phyloP scores from a whole-genome alignment of 2,888 invertebrate genomes.

The Amphipyra berbera region DNA sequence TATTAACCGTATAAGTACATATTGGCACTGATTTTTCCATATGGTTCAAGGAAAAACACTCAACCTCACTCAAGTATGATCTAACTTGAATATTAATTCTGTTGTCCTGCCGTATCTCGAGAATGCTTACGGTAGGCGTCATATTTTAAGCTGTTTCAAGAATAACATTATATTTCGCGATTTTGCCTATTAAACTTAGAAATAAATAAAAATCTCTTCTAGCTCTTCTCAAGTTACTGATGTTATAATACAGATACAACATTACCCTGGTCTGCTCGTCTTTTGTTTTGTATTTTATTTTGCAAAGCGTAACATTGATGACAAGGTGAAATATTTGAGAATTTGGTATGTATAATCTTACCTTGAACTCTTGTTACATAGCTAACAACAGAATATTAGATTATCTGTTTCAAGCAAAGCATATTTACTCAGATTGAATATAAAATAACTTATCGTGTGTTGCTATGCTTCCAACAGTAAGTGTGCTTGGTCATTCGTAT shows the following conservation, averaged over 20 bases:
- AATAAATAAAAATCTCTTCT: too few relatives aligned
- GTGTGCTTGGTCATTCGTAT: not conserved
- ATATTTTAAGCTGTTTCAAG: too few relatives aligned
- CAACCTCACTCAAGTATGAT: conserved; percentile 3
- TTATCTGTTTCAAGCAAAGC: conserved; percentile 1
- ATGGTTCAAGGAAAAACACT: conserved; percentile 7
- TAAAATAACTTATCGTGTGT: not conserved
- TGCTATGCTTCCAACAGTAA: not conserved
- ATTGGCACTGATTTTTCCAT: conserved; percentile 1
- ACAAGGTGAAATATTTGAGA: conserved; percentile 47
- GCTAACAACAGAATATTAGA: conserved; percentile 9
- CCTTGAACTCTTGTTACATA: conserved; percentile 20
- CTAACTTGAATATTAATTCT: conserved; percentile 18
- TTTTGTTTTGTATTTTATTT: conserved; percentile 19
- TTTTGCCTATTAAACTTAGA: too few relatives aligned
- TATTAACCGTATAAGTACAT: too few relatives aligned
- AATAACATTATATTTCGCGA: too few relatives aligned
- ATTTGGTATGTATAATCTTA: conserved; percentile 38
- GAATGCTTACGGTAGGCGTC: conserved; percentile 4
- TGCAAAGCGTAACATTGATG: conserved; percentile 39
- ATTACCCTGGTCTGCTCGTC: not conserved
- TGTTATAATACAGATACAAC: conserved; percentile 6
- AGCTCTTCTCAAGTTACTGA: conserved; percentile 13
- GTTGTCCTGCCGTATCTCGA: conserved; percentile 3
- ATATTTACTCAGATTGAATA: not conserved